phyloP scores from a whole-genome alignment of 1,140 invertebrate genomes.

The Globodera ellingtonae region DNA sequence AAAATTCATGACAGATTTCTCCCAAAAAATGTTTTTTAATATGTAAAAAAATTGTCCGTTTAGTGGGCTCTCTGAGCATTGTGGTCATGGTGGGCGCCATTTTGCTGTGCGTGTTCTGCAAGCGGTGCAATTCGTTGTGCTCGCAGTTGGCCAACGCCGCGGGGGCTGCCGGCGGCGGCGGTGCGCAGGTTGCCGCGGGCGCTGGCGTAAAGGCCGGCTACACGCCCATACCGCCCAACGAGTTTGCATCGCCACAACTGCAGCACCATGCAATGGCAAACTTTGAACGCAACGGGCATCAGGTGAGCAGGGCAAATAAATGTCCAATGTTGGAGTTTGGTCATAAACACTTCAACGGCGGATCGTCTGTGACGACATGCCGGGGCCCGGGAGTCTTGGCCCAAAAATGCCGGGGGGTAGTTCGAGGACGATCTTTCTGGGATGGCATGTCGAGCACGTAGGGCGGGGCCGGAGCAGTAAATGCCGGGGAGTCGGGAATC shows the following conservation, averaged over 20 bases:
- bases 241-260: slow-evolving; percentile 17
- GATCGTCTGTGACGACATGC: too few relatives aligned
- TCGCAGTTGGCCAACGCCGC: slow-evolving; percentile 17
- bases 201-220: slow-evolving; percentile 17
- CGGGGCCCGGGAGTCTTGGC: too few relatives aligned
- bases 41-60: neutral
- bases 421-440: too few relatives aligned
- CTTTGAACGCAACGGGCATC: slow-evolving; percentile 12
- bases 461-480: too few relatives aligned
- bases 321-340: neutral
- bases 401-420: too few relatives aligned
- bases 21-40: neutral
- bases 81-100: slow-evolving; percentile 23
- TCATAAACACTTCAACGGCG: too few relatives aligned
- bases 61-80: slow-evolving; percentile 21
- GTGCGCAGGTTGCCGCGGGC: neutral
- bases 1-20: neutral
- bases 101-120: slow-evolving; percentile 23
- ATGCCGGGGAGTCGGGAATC: too few relatives aligned
- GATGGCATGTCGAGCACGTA: too few relatives aligned
- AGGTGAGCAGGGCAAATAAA: neutral
- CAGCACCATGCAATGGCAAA: slow-evolving; percentile 16
- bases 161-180: neutral
- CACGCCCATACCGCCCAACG: slow-evolving; percentile 24
- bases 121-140: slow-evolving; percentile 15